Conservation (phyloP, 2,113 vertebrate genomes). For the Alligator sinensis region DNA sequence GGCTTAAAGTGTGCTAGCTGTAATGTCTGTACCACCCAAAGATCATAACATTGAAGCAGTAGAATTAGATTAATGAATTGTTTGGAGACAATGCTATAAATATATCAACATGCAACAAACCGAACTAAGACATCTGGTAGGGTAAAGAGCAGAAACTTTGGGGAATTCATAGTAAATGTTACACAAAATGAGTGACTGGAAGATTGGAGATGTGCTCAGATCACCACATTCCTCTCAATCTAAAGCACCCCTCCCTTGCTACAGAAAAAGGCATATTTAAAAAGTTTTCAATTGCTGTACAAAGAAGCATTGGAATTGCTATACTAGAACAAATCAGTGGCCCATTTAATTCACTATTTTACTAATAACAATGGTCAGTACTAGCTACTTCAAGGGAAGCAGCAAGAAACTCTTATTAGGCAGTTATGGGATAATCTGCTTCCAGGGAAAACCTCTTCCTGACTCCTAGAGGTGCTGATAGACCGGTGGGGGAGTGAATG, state of each 20-base stretch:
- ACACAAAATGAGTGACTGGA: not conserved
- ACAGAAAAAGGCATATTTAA: not conserved
- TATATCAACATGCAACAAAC: not conserved
- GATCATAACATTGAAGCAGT: not conserved
- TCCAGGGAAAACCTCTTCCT: not conserved
- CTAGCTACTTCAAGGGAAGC: not conserved
- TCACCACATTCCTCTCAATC: not conserved
- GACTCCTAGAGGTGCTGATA: not conserved
- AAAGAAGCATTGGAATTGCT: not conserved
- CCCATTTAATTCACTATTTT: not conserved
- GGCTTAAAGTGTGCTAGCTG: fast-evolving
- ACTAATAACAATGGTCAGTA: not conserved
- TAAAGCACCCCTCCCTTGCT: not conserved
- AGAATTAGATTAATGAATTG: not conserved
- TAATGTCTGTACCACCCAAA: not conserved
- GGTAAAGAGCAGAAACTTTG: not conserved
- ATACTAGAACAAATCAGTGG: not conserved
- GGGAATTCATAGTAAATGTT: not conserved
- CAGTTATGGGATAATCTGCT: not conserved
- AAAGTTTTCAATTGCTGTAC: not conserved
- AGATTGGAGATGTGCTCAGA: not conserved
- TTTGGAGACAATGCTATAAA: not conserved
- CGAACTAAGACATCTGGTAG: not conserved
- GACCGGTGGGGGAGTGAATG: too few relatives aligned
- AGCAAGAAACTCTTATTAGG: not conserved